These are phyloP conservation scores for Dendrocincla tyrannina DNA, from an alignment of 2,797 vertebrate species.

Conservation along the genomic window DNA sequence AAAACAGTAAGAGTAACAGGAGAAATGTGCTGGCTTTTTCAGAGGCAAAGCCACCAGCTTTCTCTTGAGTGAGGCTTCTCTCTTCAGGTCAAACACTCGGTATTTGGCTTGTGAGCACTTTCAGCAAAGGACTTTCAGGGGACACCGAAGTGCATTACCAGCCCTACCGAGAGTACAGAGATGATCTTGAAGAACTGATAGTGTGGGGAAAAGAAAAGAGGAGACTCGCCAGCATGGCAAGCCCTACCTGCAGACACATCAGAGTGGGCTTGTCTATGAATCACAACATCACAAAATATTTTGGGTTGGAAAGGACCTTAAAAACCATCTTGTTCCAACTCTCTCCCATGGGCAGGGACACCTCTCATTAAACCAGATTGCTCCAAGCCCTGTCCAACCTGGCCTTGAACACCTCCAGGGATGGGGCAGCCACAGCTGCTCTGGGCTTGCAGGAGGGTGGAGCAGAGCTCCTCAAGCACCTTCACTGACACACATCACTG, in stretches of 20 bases:
- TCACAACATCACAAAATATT: background rate
- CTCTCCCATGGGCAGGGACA: background rate
- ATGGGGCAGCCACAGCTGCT: background rate
- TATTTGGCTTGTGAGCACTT: background rate
- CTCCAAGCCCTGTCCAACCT: background rate
- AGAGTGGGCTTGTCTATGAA: background rate
- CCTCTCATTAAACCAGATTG: background rate
- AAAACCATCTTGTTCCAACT: background rate
- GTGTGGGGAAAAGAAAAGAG: background rate
- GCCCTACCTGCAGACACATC: background rate
- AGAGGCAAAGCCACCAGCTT: background rate
- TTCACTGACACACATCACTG: too few species aligned
- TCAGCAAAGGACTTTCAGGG: background rate
- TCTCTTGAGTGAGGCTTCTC: background rate
- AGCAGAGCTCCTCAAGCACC: background rate
- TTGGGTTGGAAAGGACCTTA: background rate
- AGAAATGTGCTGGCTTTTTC: background rate
- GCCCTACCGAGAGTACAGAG: background rate
- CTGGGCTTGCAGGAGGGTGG: background rate
- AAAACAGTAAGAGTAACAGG: background rate
- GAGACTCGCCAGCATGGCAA: rapidly evolving
- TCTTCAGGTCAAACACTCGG: background rate
- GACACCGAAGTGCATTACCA: background rate
- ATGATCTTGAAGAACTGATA: background rate
- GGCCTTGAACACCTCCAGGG: background rate